These are phyloP conservation scores for Lepisosteus osseus DNA, from an alignment of 2,113 vertebrate genomes.

Conservation along the genomic window DNA sequence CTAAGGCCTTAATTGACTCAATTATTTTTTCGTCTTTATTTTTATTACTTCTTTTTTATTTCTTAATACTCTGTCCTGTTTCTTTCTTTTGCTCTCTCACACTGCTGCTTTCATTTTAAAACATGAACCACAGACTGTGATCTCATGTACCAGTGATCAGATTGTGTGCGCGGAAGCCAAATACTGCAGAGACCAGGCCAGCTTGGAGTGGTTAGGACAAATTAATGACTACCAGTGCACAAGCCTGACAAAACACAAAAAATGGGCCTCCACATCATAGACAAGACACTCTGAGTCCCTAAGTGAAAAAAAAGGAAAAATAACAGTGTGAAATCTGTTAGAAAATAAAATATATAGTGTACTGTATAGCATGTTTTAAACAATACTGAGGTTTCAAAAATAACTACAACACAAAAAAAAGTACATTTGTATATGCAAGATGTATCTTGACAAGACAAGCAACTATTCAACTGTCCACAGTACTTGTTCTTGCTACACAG, in stretches of 20 bases:
- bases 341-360: slow-evolving; percentile 1
- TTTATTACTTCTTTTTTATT: no score
- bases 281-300: slow-evolving; percentile 1
- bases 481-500: no score
- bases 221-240: slow-evolving; percentile 11
- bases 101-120: background rate
- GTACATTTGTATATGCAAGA: no score
- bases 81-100: background rate
- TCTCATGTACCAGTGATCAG: background rate
- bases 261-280: background rate
- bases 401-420: no score
- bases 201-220: slow-evolving; percentile 7
- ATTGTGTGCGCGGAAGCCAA: background rate
- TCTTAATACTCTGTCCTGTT: background rate
- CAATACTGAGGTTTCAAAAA: no score
- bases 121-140: background rate
- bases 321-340: slow-evolving; percentile 2
- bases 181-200: slow-evolving; percentile 2
- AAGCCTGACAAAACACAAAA: background rate
- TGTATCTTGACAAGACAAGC: no score
- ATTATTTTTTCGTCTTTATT: no score
- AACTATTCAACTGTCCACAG: no score
- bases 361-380: no score
- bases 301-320: background rate
- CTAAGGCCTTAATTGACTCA: no score